These are phyloP conservation scores for Nemapogon koenigi DNA, from an alignment of 2,888 invertebrate species.

Conservation along the genomic window DNA sequence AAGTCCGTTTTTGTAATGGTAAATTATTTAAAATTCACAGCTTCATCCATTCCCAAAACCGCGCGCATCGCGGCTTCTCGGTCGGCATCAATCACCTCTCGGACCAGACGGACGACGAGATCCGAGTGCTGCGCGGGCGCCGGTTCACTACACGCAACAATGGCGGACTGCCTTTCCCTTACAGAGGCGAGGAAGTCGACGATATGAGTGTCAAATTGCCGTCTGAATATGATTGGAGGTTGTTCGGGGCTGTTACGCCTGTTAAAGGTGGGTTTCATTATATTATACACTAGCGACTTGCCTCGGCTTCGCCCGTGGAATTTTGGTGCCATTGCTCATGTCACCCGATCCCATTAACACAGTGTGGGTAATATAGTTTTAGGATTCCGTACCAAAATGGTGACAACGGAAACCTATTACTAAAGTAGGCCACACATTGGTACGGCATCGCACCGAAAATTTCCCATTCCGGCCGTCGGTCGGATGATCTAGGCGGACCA, in stretches of 20 bases:
- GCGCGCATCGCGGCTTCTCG: slow-evolving; percentile 74
- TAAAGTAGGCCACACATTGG: no score
- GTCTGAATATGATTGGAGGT: slow-evolving; percentile 85
- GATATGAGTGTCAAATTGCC: slow-evolving; percentile 66
- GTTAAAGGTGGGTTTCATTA: slow-evolving; percentile 76
- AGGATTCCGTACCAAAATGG: no score
- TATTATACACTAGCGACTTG: no score
- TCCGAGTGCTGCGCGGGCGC: slow-evolving; percentile 76
- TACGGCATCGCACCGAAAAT: no score
- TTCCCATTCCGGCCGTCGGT: no score
- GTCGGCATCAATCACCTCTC: slow-evolving; percentile 87
- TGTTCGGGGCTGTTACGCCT: slow-evolving; percentile 91
- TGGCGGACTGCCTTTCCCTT: slow-evolving; percentile 82
- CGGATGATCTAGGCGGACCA: no score
- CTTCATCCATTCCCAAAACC: slow-evolving; percentile 82
- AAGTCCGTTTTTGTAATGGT: no score
- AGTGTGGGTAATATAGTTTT: no score
- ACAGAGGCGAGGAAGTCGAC: slow-evolving; percentile 57
- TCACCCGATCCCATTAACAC: no score
- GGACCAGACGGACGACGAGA: slow-evolving; percentile 80
- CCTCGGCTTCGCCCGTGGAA: no score
- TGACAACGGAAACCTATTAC: no score
- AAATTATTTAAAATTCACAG: slow-evolving; percentile 32
- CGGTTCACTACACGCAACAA: slow-evolving; percentile 70
- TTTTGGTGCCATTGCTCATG: no score